Evolutionary conservation across 2,888 invertebrate species (phyloP).

Genomic region (Trissonchulus sp.): DNA sequence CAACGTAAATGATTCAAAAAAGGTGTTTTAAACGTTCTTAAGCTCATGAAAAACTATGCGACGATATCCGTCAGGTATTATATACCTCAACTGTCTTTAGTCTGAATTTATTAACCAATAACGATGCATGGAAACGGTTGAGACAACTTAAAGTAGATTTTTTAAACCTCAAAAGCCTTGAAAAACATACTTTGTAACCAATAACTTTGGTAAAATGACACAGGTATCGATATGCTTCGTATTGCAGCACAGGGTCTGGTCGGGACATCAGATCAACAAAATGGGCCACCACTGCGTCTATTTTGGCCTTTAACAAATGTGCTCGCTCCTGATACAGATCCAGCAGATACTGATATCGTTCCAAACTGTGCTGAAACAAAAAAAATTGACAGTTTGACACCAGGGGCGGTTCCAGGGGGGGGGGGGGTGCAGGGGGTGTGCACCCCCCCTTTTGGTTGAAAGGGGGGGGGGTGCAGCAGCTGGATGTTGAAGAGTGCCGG

Average conservation of each 20-base stretch:
- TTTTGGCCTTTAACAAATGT: conserved; percentile 42
- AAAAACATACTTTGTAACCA: conserved; percentile 37
- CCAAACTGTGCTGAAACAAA: conserved; percentile 32
- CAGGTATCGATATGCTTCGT: conserved; percentile 33
- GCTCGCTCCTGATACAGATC: conserved; percentile 43
- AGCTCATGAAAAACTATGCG: no score
- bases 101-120: no score
- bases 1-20: no score
- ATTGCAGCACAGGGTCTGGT: conserved; percentile 14
- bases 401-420: no score
- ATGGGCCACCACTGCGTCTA: conserved; percentile 38
- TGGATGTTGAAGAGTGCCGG: no score
- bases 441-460: no score
- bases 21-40: no score
- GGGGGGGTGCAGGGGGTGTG: no score
- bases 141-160: neutral
- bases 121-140: no score
- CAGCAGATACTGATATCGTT: conserved; percentile 38
- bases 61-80: no score
- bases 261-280: conserved; percentile 38
- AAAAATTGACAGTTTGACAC: neutral
- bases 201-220: conserved; percentile 37
- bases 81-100: no score
- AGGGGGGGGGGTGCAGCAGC: no score
- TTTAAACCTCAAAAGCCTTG: neutral